Base-by-base conservation (phyloP, 2,113 vertebrate species). In the Tupaia tana region DNA sequence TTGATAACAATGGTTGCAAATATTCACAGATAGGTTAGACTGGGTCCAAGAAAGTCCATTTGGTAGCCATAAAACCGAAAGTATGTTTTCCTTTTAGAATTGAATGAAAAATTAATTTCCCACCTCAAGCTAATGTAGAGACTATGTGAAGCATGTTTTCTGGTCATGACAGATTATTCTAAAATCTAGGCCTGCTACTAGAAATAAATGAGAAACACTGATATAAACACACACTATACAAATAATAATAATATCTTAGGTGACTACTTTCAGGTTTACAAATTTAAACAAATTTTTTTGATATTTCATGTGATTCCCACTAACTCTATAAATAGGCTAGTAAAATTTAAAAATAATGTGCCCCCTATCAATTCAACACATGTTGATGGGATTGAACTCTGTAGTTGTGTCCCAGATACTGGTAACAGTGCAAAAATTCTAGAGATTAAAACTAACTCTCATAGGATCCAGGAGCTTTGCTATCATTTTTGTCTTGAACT, bases 41-140 rank as follows among this genome's bases (percentile, higher is more conserved):
- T 29, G 24, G 18, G 18, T 81, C 34, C n/a, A 82, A 31, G 15
- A 86, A 89, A 54, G 12, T 63, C 74, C 11, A 66, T 14, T 61
- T 74, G 34, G 43, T 61, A 86, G 29, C 16, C 27, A 34, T 12
- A 9, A 92, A 92, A 59, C 34, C 15, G 27, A 89, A 95, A 94
- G 59, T 59, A 66, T 19, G 19, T 70, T 90, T 86, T 90, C 70
- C 16, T 79, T 86, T 77, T 54, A 91, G 34, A 78, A 83, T 43
- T 89, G 89, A 56, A 56, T 24, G 52, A 43, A 86, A 70, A 43
- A 43, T 43, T 43, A 43, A 43, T 43, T 43, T 43, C 43, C 43
- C 43, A 63, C 29, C 25, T 52, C 85, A 52, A 94, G 43, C 54
- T 34, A 79, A 95, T 74, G 64, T 74, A 89, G 52, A 64, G 93